Evolutionary conservation across 1,140 invertebrate genomes (phyloP).

Genomic region (Hesperophylax magnus): DNA sequence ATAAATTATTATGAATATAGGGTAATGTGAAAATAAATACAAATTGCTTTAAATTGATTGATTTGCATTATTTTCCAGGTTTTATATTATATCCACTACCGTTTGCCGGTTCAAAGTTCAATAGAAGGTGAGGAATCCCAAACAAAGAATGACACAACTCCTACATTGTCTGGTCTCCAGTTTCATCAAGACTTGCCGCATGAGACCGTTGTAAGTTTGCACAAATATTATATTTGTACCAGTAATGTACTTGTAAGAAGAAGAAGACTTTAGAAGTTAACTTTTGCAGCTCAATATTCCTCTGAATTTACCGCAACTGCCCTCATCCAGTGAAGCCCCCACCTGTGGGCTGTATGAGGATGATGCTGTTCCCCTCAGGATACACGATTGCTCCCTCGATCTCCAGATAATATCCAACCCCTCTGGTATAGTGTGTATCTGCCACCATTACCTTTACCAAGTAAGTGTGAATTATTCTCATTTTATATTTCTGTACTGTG

Average conservation of each 20-base stretch:
- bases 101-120: slow-evolving; percentile 76
- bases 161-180: slow-evolving; percentile 85
- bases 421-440: slow-evolving; percentile 83
- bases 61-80: slow-evolving; percentile 65
- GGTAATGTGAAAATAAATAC: too few relatives aligned
- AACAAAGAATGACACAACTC: slow-evolving; percentile 71
- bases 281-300: slow-evolving; percentile 83
- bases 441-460: slow-evolving; percentile 89
- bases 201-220: slow-evolving; percentile 82
- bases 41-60: too few relatives aligned
- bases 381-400: slow-evolving; percentile 86
- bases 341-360: slow-evolving; percentile 82
- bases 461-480: slow-evolving; percentile 61
- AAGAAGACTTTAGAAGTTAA: not conserved
- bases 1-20: too few relatives aligned
- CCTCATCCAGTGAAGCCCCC: slow-evolving; percentile 68
- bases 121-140: slow-evolving; percentile 77
- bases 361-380: slow-evolving; percentile 81
- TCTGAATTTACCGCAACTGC: slow-evolving; percentile 81
- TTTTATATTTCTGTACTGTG: too few relatives aligned
- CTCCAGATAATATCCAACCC: slow-evolving; percentile 81
- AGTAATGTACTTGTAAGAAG: too few relatives aligned
- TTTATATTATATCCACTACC: slow-evolving; percentile 85
- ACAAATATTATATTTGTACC: too few relatives aligned
- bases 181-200: slow-evolving; percentile 88